Base-by-base conservation (phyloP, 2,888 invertebrate species). In the Chrysotoxum bicinctum region DNA sequence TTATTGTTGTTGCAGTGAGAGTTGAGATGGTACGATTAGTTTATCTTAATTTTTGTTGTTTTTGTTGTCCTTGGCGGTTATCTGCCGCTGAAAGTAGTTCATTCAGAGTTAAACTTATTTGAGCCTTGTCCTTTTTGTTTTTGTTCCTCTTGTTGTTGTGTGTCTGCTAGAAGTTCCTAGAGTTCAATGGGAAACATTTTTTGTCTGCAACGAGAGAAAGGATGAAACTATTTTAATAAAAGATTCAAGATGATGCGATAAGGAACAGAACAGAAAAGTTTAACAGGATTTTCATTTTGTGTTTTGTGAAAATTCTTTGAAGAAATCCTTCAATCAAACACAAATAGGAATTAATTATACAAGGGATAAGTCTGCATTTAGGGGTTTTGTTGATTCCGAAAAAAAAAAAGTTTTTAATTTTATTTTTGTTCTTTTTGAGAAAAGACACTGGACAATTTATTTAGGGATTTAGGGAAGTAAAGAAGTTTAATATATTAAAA, bases 171-270 rank as follows among this genome's bases (percentile, higher is more conserved):
- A 45, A 64, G 26, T 54, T 30, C 50, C 30, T 50, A 10, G 3
- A 32, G 32, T 66, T 66, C 21, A 50, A 66, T 66, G 21, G 48
- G 35, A 50, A n/a, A 45, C 19, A 23, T 37, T 40, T 43, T 50
- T 21, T 66, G 40, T 62, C 84, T 84, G 80, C 48, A 84, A 83
- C 48, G 74, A 73, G 68, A 74, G 60, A 54, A 26, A 54, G 75
- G 70, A 70, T 54, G 60, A 54, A 84, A 84, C 84, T 75, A 79
- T 79, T 79, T 79, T 79, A 79, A 84, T 76, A 79, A 70, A 40
- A 84, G 66, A 75, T 75, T 66, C 58, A 72, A 66, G 58, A 66
- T 37, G 70, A 79, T 66, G 58, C 35, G 64, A 72, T 40, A 45
- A 48, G 43, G 58, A 58, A 30, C 1, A 45, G 45, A 50, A 14